These are phyloP conservation scores for Prolemur simus DNA, from an alignment of 2,113 vertebrate genomes.

Conservation along the genomic window DNA sequence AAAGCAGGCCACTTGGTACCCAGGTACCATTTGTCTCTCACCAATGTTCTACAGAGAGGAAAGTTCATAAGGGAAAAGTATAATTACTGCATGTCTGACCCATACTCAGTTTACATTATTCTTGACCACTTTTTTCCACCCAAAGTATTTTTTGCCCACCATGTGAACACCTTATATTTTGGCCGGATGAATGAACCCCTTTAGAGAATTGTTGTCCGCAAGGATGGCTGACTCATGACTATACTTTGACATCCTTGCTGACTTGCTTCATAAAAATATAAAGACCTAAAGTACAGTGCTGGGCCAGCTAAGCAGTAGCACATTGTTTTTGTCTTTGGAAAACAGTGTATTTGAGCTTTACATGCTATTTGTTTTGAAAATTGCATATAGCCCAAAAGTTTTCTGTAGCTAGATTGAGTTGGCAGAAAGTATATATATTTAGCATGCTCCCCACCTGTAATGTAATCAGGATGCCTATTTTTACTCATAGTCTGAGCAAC, in stretches of 20 bases:
- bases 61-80: neutral
- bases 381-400: constrained; percentile 47
- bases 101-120: neutral
- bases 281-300: neutral
- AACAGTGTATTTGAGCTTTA: neutral
- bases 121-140: constrained; percentile 25
- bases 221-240: constrained; percentile 37
- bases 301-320: neutral
- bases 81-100: neutral
- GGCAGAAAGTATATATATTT: neutral
- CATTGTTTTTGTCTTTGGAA: neutral
- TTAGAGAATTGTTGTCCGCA: neutral
- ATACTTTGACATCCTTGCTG: neutral
- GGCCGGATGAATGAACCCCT: neutral
- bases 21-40: neutral
- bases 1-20: neutral
- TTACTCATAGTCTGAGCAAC: constrained; percentile 50
- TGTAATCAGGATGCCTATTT: constrained; percentile 59
- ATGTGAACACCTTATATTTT: neutral
- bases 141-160: neutral
- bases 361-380: neutral
- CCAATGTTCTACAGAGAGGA: neutral
- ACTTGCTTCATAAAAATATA: constrained; percentile 22
- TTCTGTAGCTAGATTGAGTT: constrained; percentile 41
- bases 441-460: constrained; percentile 24